Evolutionary conservation across 37 sponge, comb jelly and placozoan genomes (phyloP).

Genomic region (Tethya wilhelma): DNA sequence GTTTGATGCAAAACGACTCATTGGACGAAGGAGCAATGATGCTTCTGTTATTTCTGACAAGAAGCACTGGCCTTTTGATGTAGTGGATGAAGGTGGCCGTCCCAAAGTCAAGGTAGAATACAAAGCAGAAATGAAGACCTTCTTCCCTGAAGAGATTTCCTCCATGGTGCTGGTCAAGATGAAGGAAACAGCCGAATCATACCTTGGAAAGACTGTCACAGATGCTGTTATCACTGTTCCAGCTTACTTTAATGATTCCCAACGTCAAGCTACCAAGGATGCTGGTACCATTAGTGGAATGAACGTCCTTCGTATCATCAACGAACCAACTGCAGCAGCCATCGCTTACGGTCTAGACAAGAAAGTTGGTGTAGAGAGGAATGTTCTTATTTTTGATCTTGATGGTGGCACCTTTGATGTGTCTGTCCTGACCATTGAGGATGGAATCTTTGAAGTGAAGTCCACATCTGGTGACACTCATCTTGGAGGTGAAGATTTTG

Average conservation of each 20-base stretch:
- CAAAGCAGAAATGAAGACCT: conserved; percentile 89
- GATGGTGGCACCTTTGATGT: conserved; percentile 99
- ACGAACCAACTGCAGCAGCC: conserved; percentile 99
- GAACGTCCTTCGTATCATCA: conserved; percentile 97
- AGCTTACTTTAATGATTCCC: conserved; percentile 99
- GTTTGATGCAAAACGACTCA: conserved; percentile 96
- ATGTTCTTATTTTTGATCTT: conserved; percentile 97
- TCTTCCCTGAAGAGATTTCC: conserved; percentile 97
- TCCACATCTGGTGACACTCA: conserved; percentile 98
- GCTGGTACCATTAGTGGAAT: conserved; percentile 96
- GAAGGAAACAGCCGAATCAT: conserved; percentile 99
- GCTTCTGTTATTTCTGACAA: conserved; percentile 64
- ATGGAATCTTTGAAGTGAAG: conserved; percentile 99
- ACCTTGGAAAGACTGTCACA: conserved; percentile 90
- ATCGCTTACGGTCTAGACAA: conserved; percentile 99
- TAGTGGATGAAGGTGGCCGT: conserved; percentile 81
- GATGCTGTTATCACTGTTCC: conserved; percentile 98
- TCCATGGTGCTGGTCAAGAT: conserved; percentile 98
- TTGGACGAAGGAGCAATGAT: conserved; percentile 70
- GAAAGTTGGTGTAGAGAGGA: conserved; percentile 80
- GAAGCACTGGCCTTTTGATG: conserved; percentile 98
- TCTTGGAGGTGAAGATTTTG: conserved; percentile 98
- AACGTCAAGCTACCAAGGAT: conserved; percentile 99
- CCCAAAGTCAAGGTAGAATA: conserved; percentile 95
- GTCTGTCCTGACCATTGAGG: conserved; percentile 94